Conservation (phyloP, 2,888 invertebrate genomes). For the Hirtodrosophila confusa region DNA sequence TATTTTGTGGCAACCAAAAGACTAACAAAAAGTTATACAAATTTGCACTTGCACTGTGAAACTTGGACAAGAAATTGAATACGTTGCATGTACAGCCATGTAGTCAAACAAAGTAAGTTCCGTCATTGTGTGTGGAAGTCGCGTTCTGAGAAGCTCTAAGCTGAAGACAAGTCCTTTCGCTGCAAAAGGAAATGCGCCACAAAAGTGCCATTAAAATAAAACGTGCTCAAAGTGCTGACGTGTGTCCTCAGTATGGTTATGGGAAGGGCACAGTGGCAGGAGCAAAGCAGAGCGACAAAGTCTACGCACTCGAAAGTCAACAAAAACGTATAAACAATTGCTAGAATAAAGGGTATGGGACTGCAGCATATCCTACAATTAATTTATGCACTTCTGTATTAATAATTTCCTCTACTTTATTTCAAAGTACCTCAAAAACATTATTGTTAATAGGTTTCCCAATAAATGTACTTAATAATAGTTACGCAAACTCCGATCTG, state of each 20-base stretch:
- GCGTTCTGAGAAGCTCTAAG: constrained; percentile 10
- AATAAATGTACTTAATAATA: too few species aligned
- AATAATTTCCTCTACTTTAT: too few species aligned
- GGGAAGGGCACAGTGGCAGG: constrained; percentile 7
- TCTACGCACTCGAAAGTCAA: constrained; percentile 57
- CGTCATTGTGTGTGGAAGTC: constrained; percentile 12
- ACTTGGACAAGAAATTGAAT: constrained; percentile 2
- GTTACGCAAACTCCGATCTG: too few species aligned
- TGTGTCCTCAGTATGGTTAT: constrained; percentile 19
- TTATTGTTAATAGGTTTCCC: too few species aligned
- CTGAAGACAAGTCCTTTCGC: constrained; percentile 19
- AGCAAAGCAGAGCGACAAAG: constrained; percentile 8
- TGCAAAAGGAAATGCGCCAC: constrained; percentile 61
- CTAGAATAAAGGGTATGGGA: neutral
- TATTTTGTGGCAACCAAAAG: constrained; percentile 3
- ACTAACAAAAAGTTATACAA: neutral
- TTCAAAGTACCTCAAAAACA: too few species aligned
- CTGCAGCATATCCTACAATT: constrained; percentile 13
- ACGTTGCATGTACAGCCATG: neutral
- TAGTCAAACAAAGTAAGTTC: constrained; percentile 9
- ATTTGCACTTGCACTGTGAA: neutral
- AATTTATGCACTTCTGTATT: too few species aligned
- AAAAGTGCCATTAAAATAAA: constrained; percentile 75
- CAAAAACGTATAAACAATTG: constrained; percentile 17
- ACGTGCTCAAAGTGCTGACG: constrained; percentile 69